Evolutionary conservation across 2,113 vertebrate genomes (phyloP).

Genomic region (Trachemys scripta): DNA sequence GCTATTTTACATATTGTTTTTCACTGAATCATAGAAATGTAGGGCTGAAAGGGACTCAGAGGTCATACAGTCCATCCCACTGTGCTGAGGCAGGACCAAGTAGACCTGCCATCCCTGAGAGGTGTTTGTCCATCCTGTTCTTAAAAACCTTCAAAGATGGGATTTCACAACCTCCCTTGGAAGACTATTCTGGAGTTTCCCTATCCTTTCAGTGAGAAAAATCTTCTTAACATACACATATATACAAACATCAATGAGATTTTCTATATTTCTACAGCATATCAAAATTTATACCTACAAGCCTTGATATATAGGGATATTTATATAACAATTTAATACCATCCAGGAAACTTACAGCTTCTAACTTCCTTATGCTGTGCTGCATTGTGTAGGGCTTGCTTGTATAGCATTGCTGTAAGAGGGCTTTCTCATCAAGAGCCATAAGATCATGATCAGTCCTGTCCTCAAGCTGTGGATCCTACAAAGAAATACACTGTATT

Average conservation of each 20-base stretch:
- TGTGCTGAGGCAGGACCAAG: not conserved
- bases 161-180: not conserved
- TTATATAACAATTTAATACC: not conserved
- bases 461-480: conserved; percentile 44
- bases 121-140: not conserved
- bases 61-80: not conserved
- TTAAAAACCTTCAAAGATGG: not conserved
- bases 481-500: not conserved
- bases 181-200: not conserved
- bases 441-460: conserved; percentile 1
- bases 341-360: conserved; percentile 79
- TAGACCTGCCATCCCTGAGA: not conserved
- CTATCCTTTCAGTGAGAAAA: not conserved
- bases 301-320: not conserved
- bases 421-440: conserved; percentile 76
- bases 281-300: not conserved
- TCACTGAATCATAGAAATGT: not conserved
- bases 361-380: conserved; percentile 69
- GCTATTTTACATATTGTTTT: not conserved
- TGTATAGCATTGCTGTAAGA: conserved; percentile 74
- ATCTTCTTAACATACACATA: not conserved
- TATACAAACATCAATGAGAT: not conserved
- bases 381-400: conserved; percentile 41
- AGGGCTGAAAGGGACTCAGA: not conserved
- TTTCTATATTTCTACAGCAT: not conserved